Conservation (phyloP, 2,113 vertebrate genomes). For the Prionailurus viverrinus region DNA sequence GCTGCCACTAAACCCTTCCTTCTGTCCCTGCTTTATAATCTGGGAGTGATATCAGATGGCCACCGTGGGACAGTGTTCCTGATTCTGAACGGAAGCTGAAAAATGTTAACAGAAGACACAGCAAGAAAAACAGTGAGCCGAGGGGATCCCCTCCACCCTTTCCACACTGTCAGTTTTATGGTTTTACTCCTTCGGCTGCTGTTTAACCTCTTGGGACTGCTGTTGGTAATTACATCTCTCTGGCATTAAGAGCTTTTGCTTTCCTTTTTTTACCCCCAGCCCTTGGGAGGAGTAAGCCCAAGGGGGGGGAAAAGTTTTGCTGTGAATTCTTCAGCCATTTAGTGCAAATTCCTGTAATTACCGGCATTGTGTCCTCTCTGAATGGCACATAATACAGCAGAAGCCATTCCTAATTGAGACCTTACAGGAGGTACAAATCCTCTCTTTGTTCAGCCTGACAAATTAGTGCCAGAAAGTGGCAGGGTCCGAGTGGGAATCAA, state of each 20-base stretch:
- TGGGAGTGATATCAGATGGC: neutral
- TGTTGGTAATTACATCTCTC: conserved; percentile 84
- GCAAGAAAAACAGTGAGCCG: neutral
- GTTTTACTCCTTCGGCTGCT: conserved; percentile 78
- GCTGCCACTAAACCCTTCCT: neutral
- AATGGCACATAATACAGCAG: conserved; percentile 91
- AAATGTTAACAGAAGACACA: neutral
- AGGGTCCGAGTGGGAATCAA: conserved; percentile 93
- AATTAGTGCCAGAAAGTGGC: conserved; percentile 95
- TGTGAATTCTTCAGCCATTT: conserved; percentile 94
- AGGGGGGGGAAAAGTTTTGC: conserved; percentile 86
- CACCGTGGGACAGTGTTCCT: neutral
- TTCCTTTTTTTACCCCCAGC: conserved; percentile 59
- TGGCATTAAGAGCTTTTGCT: conserved; percentile 80
- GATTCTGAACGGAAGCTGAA: neutral
- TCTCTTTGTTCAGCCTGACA: conserved; percentile 92
- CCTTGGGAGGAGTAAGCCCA: conserved; percentile 83
- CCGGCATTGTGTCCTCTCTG: conserved; percentile 91
- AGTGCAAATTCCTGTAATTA: conserved; percentile 95
- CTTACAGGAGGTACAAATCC: conserved; percentile 94
- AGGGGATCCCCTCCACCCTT: neutral
- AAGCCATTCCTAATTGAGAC: conserved; percentile 95
- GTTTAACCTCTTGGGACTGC: conserved; percentile 85
- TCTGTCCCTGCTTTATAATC: conserved; percentile 34
- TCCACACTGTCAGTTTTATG: conserved; percentile 65